Evolutionary conservation across 2,888 invertebrate species (phyloP), one percentile per base, ranked within the genome.

Genomic region (Eristalinus sepulchralis): DNA sequence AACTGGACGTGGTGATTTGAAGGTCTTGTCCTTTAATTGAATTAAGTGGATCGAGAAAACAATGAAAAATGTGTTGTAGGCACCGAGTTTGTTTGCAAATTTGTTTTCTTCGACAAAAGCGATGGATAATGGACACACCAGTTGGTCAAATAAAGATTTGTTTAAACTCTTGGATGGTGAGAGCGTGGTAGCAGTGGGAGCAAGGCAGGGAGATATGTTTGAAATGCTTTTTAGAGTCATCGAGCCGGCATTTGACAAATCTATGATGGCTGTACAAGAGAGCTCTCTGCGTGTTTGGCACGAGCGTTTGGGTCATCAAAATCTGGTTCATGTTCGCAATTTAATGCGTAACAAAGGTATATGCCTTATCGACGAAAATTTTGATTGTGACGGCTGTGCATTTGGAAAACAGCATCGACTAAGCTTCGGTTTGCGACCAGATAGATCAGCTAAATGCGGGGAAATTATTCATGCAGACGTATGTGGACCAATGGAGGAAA

Each of bases 61-160:
- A 22, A n/a, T 39, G 24, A 67, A 39, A 39, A 39, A 67, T 67
- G 67, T n/a, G n/a, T n/a, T n/a, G 33, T 66, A 55, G 53, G 70
- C 64, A 71, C 66, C 68, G 59, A 70, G 24, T 9, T 20, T 77
- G 47, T 70, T 67, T 73, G 66, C 67, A 24, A 64, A 76, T 59
- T 62, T 77, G 47, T 76, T 72, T 67, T 81, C 75, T 57, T 75
- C 64, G 55, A 75, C 83, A 67, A 83, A 72, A 62, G 75, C 70
- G 3, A 70, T 76, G 76, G 77, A 68, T 68, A 55, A 60, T 34
- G 77, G 64, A 13, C 71, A 78, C 27, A 78, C 67, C 17, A 76
- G 66, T 17, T 63, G 68, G 53, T 78, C 73, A 78, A 64, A 83
- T 63, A 78, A 62, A 57, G 11, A 63, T 68, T n/a, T n/a, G n/a